These are phyloP conservation scores for Andrena dorsata DNA, from an alignment of 2,888 invertebrate species.

Conservation along the genomic window DNA sequence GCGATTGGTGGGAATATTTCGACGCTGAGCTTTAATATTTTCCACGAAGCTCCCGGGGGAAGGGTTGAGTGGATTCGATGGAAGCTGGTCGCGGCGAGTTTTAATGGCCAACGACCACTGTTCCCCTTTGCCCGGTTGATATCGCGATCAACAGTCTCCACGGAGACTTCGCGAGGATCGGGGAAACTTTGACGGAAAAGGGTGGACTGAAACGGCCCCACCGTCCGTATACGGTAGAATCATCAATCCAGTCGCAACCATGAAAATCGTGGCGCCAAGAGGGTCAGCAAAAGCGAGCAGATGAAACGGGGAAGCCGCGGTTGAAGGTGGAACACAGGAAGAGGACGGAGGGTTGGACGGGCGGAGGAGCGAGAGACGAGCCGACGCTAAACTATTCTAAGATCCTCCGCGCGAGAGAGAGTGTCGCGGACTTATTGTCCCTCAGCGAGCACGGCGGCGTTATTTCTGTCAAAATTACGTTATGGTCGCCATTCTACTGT, in stretches of 20 bases:
- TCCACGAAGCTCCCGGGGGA: background rate
- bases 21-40: slow-evolving; percentile 23
- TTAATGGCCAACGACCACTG: background rate
- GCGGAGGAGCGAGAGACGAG: slow-evolving; percentile 49
- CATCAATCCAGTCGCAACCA: slow-evolving; percentile 40
- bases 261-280: slow-evolving; percentile 65
- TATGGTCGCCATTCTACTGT: slow-evolving; percentile 77
- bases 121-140: too few relatives aligned
- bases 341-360: slow-evolving; percentile 25
- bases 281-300: slow-evolving; percentile 47
- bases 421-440: slow-evolving; percentile 81
- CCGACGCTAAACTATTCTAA: slow-evolving; percentile 81
- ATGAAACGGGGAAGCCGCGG: slow-evolving; percentile 61
- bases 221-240: slow-evolving; percentile 13
- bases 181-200: background rate
- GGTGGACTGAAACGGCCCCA: background rate
- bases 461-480: slow-evolving; percentile 84
- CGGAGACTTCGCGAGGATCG: too few relatives aligned
- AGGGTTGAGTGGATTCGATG: background rate
- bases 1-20: slow-evolving; percentile 22
- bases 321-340: slow-evolving; percentile 51
- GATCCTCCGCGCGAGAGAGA: slow-evolving; percentile 69
- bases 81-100: background rate
- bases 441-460: slow-evolving; percentile 73
- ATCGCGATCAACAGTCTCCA: too few relatives aligned